These are phyloP conservation scores for Cyclina sinensis DNA, from an alignment of 1,140 invertebrate species.

Conservation along the genomic window DNA sequence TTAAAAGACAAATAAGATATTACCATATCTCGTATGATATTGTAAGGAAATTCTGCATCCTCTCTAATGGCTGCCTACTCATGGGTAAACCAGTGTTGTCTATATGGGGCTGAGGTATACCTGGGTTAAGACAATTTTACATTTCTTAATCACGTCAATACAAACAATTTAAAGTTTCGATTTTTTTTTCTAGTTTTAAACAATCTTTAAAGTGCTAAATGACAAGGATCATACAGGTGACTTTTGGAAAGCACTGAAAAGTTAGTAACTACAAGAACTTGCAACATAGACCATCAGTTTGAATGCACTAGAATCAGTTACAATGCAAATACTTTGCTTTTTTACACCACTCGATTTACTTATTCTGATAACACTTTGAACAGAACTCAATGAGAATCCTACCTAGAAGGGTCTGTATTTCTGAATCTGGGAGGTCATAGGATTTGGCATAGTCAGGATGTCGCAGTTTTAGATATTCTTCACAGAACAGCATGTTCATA, in stretches of 20 bases:
- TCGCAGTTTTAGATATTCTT: slow-evolving; percentile 89
- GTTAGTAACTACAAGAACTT: no score
- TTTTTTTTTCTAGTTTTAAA: no score
- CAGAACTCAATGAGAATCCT: background rate
- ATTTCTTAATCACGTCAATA: no score
- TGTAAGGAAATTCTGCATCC: slow-evolving; percentile 94
- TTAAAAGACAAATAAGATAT: slow-evolving; percentile 42
- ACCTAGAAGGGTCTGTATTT: slow-evolving; percentile 87
- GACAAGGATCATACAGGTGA: no score
- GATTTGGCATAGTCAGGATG: slow-evolving; percentile 90
- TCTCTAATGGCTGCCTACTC: slow-evolving; percentile 89
- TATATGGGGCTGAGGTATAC: slow-evolving; percentile 81
- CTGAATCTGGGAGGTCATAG: slow-evolving; percentile 91
- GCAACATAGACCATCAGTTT: no score
- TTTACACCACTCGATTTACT: no score
- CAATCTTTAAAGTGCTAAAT: no score
- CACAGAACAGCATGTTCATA: slow-evolving; percentile 93
- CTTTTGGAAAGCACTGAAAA: no score
- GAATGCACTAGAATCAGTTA: no score
- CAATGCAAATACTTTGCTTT: no score
- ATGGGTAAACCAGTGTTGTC: slow-evolving; percentile 80
- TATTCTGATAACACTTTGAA: no score
- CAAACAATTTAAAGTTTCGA: no score
- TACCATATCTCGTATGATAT: slow-evolving; percentile 90
- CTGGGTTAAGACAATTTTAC: slow-evolving; percentile 68